A percentile compares a stretch with the other conserved stretches of the same genome.
Conservation (phyloP, 1,140 invertebrate species). For the Homarus americanus region DNA sequence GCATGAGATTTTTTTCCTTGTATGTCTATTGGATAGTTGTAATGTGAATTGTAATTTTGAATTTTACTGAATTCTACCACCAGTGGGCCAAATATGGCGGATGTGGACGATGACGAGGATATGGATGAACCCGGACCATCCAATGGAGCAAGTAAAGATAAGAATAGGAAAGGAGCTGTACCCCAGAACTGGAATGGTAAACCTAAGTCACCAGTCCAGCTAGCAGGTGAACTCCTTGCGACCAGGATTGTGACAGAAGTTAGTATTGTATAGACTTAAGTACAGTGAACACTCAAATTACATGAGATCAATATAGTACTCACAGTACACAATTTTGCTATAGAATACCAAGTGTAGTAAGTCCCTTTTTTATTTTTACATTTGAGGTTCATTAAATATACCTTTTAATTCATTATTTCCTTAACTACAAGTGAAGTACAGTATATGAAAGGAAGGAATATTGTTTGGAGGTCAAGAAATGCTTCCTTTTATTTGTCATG, state of each 20-base stretch:
- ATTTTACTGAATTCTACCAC: not conserved
- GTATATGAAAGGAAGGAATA: no score
- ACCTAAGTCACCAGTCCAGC: slow-evolving; percentile 77
- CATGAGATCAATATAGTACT: not conserved
- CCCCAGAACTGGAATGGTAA: slow-evolving; percentile 76
- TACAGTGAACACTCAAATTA: not conserved
- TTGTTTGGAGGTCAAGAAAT: no score
- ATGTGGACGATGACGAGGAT: slow-evolving; percentile 37
- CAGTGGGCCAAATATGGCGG: slow-evolving; percentile 49
- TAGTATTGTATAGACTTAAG: slow-evolving; percentile 49
- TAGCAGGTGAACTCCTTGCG: slow-evolving; percentile 77
- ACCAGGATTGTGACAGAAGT: slow-evolving; percentile 77
- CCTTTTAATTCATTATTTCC: no score
- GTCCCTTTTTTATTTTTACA: not conserved
- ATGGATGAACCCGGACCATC: slow-evolving; percentile 22
- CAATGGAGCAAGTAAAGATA: not conserved
- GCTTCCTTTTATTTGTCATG: no score
- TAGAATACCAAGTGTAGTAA: slow-evolving; percentile 48
- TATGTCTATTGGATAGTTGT: not conserved
- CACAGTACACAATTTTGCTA: no score
- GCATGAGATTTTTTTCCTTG: no score
- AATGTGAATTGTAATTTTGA: not conserved
- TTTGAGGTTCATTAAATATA: no score
- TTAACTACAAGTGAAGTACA: no score
- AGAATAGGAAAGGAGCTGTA: not conserved